phyloP scores from a whole-genome alignment of 2,797 vertebrate genomes.

The Hozukius guyotensis region DNA sequence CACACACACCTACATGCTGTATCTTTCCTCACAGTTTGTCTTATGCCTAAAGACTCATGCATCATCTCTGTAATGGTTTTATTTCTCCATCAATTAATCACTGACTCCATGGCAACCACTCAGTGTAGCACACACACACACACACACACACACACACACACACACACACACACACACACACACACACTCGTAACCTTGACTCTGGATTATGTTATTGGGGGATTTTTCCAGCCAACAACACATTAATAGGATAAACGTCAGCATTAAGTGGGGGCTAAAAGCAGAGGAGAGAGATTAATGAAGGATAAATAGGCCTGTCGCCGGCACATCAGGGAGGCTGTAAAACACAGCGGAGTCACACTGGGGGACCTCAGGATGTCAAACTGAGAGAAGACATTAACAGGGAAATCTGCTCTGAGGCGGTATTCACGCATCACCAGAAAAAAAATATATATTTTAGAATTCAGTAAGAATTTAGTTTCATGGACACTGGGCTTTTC shows the following conservation, averaged over 20 bases:
- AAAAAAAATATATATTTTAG: not conserved
- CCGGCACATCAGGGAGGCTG: constrained; percentile 45
- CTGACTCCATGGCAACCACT: constrained; percentile 16
- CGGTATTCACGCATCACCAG: not conserved
- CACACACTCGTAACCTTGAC: constrained; percentile 18
- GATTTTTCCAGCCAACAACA: constrained; percentile 39
- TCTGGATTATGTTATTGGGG: constrained; percentile 49
- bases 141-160: not conserved
- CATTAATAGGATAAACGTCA: constrained; percentile 56
- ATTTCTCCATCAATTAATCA: constrained; percentile 18
- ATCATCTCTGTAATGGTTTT: constrained; percentile 4
- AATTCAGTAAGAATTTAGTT: not conserved
- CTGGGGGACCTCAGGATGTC: constrained; percentile 17
- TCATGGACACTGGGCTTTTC: not conserved
- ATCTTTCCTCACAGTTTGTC: not conserved
- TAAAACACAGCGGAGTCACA: constrained; percentile 44
- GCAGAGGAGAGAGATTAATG: constrained; percentile 62
- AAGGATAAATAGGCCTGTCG: constrained; percentile 62
- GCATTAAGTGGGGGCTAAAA: constrained; percentile 47
- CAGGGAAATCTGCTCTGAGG: not conserved
- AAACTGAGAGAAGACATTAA: constrained; percentile 42
- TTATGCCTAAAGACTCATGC: not conserved
- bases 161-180: constrained; percentile 3
- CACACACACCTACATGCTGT: not conserved
- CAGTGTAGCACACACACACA: not conserved